Percentiles rank a stretch among this genome's conserved stretches.
Conservation (phyloP, 2,888 invertebrate genomes). For the Dioctria rufipes region DNA sequence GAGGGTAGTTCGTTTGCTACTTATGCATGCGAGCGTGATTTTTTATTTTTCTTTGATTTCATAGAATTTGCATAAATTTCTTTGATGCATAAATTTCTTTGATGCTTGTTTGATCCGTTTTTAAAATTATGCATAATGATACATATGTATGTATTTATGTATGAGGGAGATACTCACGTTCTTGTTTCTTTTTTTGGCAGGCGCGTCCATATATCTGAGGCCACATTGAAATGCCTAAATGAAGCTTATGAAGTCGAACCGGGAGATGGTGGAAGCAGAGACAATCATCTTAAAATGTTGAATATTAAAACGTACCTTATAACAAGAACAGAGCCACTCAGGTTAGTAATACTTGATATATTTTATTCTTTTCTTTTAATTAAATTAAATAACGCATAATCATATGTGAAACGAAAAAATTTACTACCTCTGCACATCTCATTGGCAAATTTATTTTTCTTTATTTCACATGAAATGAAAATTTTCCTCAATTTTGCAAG, state of each 20-base stretch:
- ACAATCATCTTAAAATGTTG: slow-evolving; percentile 88
- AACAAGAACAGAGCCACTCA: slow-evolving; percentile 83
- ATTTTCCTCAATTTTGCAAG: too few species aligned
- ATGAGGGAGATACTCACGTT: not conserved
- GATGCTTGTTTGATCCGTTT: not conserved
- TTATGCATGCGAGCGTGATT: not conserved
- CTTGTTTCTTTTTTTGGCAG: slow-evolving; percentile 72
- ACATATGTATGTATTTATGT: too few species aligned
- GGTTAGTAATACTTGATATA: slow-evolving; percentile 64
- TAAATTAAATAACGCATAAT: too few species aligned
- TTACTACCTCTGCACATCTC: too few species aligned
- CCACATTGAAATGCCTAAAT: slow-evolving; percentile 87
- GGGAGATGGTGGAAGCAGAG: slow-evolving; percentile 88
- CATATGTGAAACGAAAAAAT: too few species aligned
- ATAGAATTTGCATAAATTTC: not conserved
- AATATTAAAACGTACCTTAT: slow-evolving; percentile 92
- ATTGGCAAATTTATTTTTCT: too few species aligned
- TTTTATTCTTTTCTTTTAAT: not conserved
- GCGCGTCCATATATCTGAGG: slow-evolving; percentile 95
- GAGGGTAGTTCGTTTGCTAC: not conserved
- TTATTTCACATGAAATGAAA: too few species aligned
- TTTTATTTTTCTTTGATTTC: not conserved
- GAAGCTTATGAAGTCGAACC: slow-evolving; percentile 95
- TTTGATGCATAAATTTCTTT: not conserved
- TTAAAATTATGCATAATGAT: too few species aligned